phyloP scores from a whole-genome alignment of 2,888 invertebrate species.

The Pecten maximus region DNA sequence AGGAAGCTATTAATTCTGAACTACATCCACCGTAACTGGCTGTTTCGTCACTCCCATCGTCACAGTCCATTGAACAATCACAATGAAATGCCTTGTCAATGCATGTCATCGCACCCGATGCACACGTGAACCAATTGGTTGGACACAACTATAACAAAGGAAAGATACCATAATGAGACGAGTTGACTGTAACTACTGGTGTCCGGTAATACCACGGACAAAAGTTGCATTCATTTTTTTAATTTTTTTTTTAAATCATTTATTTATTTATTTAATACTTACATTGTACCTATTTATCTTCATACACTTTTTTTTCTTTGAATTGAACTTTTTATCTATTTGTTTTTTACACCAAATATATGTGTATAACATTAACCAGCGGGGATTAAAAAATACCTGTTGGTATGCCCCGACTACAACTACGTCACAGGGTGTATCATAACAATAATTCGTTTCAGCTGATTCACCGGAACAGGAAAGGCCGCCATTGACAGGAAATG shows the following conservation, averaged over 20 bases:
- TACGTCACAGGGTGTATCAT: constrained; percentile 17
- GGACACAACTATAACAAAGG: constrained; percentile 56
- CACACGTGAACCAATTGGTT: constrained; percentile 60
- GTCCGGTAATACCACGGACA: too few relatives aligned
- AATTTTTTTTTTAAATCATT: too few relatives aligned
- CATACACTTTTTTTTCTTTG: too few relatives aligned
- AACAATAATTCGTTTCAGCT: neutral
- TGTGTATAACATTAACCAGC: too few relatives aligned
- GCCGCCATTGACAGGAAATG: constrained; percentile 35
- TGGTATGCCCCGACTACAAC: constrained; percentile 40
- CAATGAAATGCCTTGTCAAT: constrained; percentile 54
- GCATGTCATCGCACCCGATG: constrained; percentile 56
- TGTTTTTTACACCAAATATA: too few relatives aligned
- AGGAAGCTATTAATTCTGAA: neutral
- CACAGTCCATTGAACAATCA: constrained; percentile 60
- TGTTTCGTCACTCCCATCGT: constrained; percentile 63
- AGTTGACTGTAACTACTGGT: too few relatives aligned
- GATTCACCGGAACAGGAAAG: neutral
- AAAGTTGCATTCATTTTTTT: too few relatives aligned
- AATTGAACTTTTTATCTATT: too few relatives aligned
- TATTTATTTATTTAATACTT: too few relatives aligned
- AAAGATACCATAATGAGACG: too few relatives aligned
- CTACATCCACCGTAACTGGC: constrained; percentile 55
- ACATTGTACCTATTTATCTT: too few relatives aligned
- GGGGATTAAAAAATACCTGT: constrained; percentile 43